Evolutionary conservation across 2,113 vertebrate species (phyloP), one percentile per base, ranked within the genome.

Genomic region (Spea bombifrons): DNA sequence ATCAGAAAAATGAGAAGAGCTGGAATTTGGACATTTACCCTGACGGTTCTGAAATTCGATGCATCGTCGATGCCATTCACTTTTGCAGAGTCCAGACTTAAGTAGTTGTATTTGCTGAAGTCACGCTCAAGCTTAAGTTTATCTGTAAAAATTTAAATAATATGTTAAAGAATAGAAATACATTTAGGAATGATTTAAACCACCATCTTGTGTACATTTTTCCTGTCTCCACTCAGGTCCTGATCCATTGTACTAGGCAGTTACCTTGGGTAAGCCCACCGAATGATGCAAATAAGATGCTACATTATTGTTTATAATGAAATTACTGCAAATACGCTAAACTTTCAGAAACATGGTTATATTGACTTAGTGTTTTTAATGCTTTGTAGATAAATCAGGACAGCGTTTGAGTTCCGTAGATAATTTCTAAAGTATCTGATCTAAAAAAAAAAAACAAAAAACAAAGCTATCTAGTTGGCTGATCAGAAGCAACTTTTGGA

Each of bases 71-170:
- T 89, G 16, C 96, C 96, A 8, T 92, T 96, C 74, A 98, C 96
- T 72, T 53, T 91, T 6, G 97, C 95, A 0, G 96, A 99, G 85
- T 98, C 97, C 81, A 98, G 91, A 76, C 96, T 94, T 82, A 99
- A 88, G 87, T 99, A 99, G 89, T 98, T 98, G 84, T 98, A 99
- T 66, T 93, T 95, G 91, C 94, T 97, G 90, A 97, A 95, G 85
- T 98, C 96, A 5, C 90, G 88, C 81, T 97, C 92, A 65, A 99
- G 91, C 82, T 95, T 98, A 75, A 99, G 92, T 65, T 94, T 95
- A 84, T 88, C 97, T 99, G 87, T 77, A 49, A 84, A 76, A 87
- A 8, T 12, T 9, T 5, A 67, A 45, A 67, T 30, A 1, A 65
- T 7, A 3, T 7, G 16, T 30, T 65, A 30, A 65, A 30, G 15